phyloP scores from a whole-genome alignment of 2,113 vertebrate genomes.

The Phrynosoma blainvillii region DNA sequence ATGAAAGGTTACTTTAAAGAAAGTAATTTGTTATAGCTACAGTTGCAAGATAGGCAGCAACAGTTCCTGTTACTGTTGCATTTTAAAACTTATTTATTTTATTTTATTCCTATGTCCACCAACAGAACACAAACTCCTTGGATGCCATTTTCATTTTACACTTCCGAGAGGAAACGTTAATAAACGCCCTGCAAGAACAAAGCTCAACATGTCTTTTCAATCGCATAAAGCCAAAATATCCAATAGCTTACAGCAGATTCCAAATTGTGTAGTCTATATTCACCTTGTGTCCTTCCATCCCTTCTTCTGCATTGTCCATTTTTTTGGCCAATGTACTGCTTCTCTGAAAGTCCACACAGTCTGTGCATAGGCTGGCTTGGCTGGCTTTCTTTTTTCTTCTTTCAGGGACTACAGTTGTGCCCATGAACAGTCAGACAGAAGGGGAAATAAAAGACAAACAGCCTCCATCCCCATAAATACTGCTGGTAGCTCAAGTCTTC shows the following conservation, averaged over 20 bases:
- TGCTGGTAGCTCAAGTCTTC: neutral
- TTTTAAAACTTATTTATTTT: too few relatives aligned
- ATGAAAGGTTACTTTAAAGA: too few relatives aligned
- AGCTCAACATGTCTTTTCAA: neutral
- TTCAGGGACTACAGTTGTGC: neutral
- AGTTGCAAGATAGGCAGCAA: too few relatives aligned
- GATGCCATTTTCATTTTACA: neutral
- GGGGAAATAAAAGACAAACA: neutral
- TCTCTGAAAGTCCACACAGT: neutral
- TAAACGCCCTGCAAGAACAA: neutral
- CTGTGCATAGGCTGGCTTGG: neutral
- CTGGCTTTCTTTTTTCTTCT: neutral
- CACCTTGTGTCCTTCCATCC: neutral
- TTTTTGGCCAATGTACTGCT: neutral
- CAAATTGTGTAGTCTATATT: too few relatives aligned
- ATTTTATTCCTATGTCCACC: too few relatives aligned
- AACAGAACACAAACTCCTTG: neutral
- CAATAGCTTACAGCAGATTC: neutral
- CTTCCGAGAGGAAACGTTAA: neutral
- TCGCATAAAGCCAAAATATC: neutral
- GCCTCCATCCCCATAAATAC: neutral
- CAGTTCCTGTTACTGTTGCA: too few relatives aligned
- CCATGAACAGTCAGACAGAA: neutral
- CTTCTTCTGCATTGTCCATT: neutral
- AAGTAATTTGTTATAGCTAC: too few relatives aligned